Base-by-base conservation (phyloP, 2,113 vertebrate species). In the Menidia beryllina region DNA sequence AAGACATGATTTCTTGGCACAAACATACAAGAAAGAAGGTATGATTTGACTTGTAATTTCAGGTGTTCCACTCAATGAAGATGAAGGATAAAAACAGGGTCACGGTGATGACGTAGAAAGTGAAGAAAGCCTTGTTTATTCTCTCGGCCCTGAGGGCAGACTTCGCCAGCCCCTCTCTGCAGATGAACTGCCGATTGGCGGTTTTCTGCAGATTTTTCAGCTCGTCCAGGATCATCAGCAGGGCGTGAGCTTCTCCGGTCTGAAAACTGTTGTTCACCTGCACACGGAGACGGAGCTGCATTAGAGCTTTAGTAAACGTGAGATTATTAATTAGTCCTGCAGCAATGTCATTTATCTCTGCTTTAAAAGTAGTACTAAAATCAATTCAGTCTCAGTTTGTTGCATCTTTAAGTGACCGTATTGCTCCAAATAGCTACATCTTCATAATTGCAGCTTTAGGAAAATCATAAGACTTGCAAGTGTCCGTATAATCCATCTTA, bases 201-300 rank as follows among this genome's bases (percentile, higher is more conserved):
- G 7, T 55, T 53, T 64, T 49, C 74, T 79, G 73, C 72, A 93
- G 66, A 60, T 74, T 47, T 76, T 65, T 86, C 73, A 91, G 61
- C 82, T 90, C 75, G 17, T 83, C 69, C 83, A 91, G 74, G 72
- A 92, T 88, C 69, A 75, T 0, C 73, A 83, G 69, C 27, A 91
- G 27, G 38, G 78, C 51, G 1, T 48, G 55, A 23, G 73, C 14
- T 7, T 91, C 89, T 9, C 36, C 51, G 0, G 45, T 34, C 45
- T 73, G 72, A 50, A 26, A 1, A 38, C 30, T 47, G 50, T 2
- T 49, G 48, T 66, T 64, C 2, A 60, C 63, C 86, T 91, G 86
- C 54, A 69, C 43, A 64, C 19, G 67, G 11, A 68, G 23, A 47
- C 9, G 57, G 41, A 2, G 39, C 17, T 34, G 30, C 30, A 34